Percentiles rank a stretch among this genome's conserved stretches.
Conservation (phyloP, 2,888 invertebrate genomes). For the Oscheius sp. region DNA sequence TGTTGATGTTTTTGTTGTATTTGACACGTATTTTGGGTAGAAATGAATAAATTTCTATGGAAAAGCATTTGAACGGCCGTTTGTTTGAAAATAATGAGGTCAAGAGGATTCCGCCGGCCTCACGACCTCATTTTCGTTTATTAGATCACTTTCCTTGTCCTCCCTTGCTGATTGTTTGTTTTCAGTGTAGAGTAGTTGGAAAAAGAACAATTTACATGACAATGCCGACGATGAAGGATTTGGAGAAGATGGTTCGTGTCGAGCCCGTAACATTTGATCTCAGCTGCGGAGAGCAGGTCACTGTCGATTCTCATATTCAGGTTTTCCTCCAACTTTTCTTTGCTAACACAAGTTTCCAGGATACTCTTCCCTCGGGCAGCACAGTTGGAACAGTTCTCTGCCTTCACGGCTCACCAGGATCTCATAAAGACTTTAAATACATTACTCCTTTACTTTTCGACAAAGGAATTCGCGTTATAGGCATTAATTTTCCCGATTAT, state of each 20-base stretch:
- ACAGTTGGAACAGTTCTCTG: conserved; percentile 53
- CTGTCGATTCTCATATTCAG: conserved; percentile 35
- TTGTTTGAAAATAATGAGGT: conserved; percentile 7
- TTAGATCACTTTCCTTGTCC: background rate
- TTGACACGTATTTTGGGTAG: background rate
- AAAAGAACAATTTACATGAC: conserved; percentile 20
- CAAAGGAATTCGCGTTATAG: conserved; percentile 53
- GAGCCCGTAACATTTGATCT: conserved; percentile 29
- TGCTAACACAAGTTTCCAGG: conserved; percentile 38
- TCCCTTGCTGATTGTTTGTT: background rate
- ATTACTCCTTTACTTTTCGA: conserved; percentile 46
- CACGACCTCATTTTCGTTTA: background rate
- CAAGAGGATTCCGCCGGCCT: conserved; percentile 6
- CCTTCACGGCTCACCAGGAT: conserved; percentile 60
- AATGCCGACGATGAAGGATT: conserved; percentile 31
- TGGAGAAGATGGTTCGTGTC: conserved; percentile 24
- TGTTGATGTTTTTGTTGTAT: background rate
- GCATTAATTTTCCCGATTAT: conserved; percentile 61
- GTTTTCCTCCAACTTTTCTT: background rate
- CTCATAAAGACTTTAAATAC: conserved; percentile 62
- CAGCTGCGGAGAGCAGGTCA: conserved; percentile 13
- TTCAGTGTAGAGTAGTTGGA: conserved; percentile 1
- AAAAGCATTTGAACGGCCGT: background rate
- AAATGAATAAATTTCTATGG: background rate
- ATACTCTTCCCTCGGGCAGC: conserved; percentile 50